These are phyloP conservation scores for Spialia ferax DNA, from an alignment of 2,888 invertebrate genomes.

Conservation along the genomic window DNA sequence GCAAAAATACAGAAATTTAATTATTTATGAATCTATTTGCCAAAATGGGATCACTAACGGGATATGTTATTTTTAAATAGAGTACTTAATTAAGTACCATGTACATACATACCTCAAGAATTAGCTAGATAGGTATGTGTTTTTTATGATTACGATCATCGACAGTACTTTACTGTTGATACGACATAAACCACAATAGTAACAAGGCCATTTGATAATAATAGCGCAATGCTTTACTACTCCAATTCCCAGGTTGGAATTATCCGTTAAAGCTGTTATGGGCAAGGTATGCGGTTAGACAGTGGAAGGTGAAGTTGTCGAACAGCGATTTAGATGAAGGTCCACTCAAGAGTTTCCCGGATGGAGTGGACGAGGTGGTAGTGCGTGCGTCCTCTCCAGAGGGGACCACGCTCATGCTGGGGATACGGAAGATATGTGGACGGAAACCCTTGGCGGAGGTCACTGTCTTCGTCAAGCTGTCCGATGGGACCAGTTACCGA, in stretches of 20 bases:
- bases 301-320: conserved; percentile 65
- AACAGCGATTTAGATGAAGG: conserved; percentile 57
- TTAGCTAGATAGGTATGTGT: no score
- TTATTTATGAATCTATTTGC: no score
- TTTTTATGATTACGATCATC: not conserved
- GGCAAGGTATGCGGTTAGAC: conserved; percentile 69
- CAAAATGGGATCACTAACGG: no score
- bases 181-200: not conserved
- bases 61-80: no score
- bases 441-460: conserved; percentile 83
- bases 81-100: no score
- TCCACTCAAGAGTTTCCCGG: conserved; percentile 54
- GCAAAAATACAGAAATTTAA: not conserved
- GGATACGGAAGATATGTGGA: conserved; percentile 77
- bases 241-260: conserved; percentile 73
- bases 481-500: conserved; percentile 68
- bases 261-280: conserved; percentile 72
- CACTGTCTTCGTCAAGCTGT: conserved; percentile 79
- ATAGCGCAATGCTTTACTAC: not conserved
- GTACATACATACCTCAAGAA: no score
- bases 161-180: no score
- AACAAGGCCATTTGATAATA: not conserved
- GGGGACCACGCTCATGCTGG: conserved; percentile 84
- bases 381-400: conserved; percentile 86
- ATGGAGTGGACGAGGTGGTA: conserved; percentile 70